Evolutionary conservation across 2,113 vertebrate species (phyloP).

Genomic region (Progne subis): DNA sequence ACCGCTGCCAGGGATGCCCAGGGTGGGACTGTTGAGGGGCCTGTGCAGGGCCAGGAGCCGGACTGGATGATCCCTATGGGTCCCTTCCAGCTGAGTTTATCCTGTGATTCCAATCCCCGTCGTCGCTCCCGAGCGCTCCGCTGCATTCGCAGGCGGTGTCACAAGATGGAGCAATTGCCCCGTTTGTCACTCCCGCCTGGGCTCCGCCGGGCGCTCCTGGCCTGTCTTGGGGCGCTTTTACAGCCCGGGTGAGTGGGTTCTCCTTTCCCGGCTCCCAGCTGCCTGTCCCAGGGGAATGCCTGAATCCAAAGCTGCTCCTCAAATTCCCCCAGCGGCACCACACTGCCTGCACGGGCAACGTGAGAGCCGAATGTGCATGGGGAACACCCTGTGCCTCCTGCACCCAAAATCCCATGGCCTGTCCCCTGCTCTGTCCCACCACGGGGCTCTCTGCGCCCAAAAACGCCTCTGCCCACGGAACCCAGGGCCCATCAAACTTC

Average conservation of each 20-base stretch:
- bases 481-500: background rate
- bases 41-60: background rate
- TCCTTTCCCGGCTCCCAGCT: background rate
- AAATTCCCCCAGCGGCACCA: accelerated
- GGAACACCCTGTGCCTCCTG: background rate
- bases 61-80: background rate
- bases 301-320: background rate
- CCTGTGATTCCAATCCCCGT: accelerated
- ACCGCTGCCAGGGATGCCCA: accelerated
- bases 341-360: background rate
- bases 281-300: background rate
- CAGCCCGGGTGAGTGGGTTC: accelerated
- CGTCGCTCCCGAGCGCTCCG: accelerated
- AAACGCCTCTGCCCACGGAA: background rate
- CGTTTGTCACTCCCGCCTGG: background rate
- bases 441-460: background rate
- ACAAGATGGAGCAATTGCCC: conserved; percentile 58
- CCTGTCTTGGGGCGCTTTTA: accelerated
- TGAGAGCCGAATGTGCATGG: accelerated
- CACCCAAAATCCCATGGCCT: accelerated
- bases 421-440: background rate
- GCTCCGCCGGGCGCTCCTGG: accelerated
- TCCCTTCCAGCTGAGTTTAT: background rate
- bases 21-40: accelerated
- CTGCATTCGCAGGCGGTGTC: background rate